These are phyloP conservation scores for Cathartes aura DNA, from an alignment of 2,113 vertebrate genomes.

Conservation along the genomic window DNA sequence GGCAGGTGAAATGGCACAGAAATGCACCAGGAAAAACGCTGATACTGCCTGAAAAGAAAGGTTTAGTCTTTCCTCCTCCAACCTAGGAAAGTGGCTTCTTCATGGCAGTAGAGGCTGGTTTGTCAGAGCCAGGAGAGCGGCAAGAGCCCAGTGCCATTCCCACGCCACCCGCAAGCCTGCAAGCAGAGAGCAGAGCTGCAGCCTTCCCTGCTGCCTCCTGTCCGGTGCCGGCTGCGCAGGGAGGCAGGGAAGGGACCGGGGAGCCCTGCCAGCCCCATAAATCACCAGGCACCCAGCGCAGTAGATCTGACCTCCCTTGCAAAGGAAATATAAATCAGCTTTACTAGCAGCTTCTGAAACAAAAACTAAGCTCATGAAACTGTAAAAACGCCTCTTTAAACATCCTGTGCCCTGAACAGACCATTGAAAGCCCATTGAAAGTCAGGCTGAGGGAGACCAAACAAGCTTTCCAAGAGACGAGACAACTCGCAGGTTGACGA, in stretches of 20 bases:
- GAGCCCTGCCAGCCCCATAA: not conserved
- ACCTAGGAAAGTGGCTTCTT: not conserved
- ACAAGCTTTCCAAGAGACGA: not conserved
- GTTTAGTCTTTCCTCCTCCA: not conserved
- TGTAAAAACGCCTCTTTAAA: conserved; percentile 48
- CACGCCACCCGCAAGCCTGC: accelerated
- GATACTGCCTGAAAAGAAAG: not conserved
- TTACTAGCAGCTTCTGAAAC: conserved; percentile 60
- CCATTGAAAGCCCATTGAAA: not conserved
- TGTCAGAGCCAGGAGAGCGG: not conserved
- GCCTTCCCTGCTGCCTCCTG: not conserved
- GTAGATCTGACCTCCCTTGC: conserved; percentile 3
- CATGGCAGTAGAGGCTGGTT: not conserved
- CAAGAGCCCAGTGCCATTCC: not conserved
- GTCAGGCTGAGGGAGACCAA: not conserved
- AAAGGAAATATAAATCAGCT: conserved; percentile 49
- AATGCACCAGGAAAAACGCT: not conserved
- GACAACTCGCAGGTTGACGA: not conserved
- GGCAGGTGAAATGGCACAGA: not conserved
- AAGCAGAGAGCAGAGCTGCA: not conserved
- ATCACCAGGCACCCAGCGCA: not conserved
- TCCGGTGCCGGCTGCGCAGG: accelerated
- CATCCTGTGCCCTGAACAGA: not conserved
- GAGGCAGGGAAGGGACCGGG: accelerated
- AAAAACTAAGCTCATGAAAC: not conserved